Evolutionary conservation across 2,113 vertebrate species (phyloP).

Genomic region (Pholis gunnellus): DNA sequence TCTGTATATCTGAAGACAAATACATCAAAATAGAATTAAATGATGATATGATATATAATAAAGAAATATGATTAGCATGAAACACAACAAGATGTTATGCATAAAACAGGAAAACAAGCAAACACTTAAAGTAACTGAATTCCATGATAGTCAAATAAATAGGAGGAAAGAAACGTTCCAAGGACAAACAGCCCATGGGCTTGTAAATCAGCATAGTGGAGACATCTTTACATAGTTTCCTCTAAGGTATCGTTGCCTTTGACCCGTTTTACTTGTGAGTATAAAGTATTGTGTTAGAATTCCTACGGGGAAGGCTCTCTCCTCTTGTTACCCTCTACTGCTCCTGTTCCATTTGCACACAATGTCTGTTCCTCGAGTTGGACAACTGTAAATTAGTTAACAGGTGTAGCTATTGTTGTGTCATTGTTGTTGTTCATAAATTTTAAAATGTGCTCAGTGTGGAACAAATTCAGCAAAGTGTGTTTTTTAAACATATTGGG

Average conservation of each 20-base stretch:
- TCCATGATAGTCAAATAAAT: background rate
- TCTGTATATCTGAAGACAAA: background rate
- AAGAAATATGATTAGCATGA: background rate
- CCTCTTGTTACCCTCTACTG: conserved; percentile 57
- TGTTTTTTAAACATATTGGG: conserved; percentile 15
- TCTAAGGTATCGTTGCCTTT: conserved; percentile 56
- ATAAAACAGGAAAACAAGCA: background rate
- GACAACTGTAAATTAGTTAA: conserved; percentile 63
- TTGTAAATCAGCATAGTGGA: conserved; percentile 3
- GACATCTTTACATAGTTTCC: conserved; percentile 29
- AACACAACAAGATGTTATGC: background rate
- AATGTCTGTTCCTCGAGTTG: conserved; percentile 41
- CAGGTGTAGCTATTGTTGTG: conserved; percentile 29
- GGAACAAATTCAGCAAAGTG: conserved; percentile 8
- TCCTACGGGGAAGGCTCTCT: conserved; percentile 50
- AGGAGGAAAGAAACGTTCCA: background rate
- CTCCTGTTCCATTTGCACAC: conserved; percentile 63
- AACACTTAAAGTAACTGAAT: background rate
- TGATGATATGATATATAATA: too few species aligned
- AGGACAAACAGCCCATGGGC: conserved; percentile 23
- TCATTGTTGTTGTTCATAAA: conserved; percentile 16
- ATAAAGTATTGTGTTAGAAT: conserved; percentile 60
- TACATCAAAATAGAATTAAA: background rate
- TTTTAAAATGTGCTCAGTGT: background rate
- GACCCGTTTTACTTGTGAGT: conserved; percentile 62